phyloP scores from a whole-genome alignment of 2,888 invertebrate species.

The Dryocosmus kuriphilus region DNA sequence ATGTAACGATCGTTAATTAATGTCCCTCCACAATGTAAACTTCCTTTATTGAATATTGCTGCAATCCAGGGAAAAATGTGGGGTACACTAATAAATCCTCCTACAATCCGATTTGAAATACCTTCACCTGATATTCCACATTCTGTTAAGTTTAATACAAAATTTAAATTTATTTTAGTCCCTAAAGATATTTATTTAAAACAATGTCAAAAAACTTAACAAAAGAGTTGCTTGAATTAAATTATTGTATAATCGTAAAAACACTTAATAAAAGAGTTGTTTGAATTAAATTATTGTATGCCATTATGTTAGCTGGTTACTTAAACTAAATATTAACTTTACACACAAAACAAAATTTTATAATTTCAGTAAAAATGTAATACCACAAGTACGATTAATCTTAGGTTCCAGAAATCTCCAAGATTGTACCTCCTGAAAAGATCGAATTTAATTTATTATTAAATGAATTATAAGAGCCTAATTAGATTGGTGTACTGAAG shows the following conservation, averaged over 20 bases:
- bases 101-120: slow-evolving; percentile 78
- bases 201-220: too few relatives aligned
- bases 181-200: not conserved
- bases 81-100: slow-evolving; percentile 78
- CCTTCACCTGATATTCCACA: slow-evolving; percentile 67
- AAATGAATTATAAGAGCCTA: not conserved
- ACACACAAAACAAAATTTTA: not conserved
- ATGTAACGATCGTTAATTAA: slow-evolving; percentile 80
- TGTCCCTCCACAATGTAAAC: slow-evolving; percentile 80
- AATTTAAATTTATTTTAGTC: not conserved
- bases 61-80: slow-evolving; percentile 81
- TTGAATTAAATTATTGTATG: not conserved
- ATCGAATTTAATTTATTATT: slow-evolving; percentile 45
- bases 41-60: slow-evolving; percentile 77
- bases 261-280: too few relatives aligned
- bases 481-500: not conserved
- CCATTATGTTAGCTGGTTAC: too few relatives aligned
- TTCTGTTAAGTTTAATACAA: slow-evolving; percentile 59
- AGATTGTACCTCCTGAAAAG: slow-evolving; percentile 53
- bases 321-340: not conserved
- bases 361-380: slow-evolving; percentile 28
- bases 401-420: slow-evolving; percentile 16
- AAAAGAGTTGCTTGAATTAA: too few relatives aligned
- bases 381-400: slow-evolving; percentile 62
- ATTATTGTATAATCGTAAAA: not conserved